A percentile compares a stretch with the other conserved stretches of the same genome.
These are phyloP conservation scores for Drusus annulatus DNA, from an alignment of 1,140 invertebrate genomes.

Conservation along the genomic window DNA sequence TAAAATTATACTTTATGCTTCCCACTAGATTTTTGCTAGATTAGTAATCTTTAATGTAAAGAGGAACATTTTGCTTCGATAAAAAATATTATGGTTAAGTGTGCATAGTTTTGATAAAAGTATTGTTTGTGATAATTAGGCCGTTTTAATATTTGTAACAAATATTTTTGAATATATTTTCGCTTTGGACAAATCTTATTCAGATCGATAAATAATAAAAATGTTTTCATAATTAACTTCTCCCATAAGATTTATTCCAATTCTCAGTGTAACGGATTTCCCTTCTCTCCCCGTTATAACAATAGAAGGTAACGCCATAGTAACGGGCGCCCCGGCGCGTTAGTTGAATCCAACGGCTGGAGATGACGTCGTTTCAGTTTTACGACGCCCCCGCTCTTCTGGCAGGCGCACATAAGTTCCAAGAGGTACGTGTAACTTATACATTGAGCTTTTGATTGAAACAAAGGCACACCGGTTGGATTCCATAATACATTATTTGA, in stretches of 20 bases:
- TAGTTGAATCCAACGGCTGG: constrained; percentile 56
- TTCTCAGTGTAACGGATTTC: constrained; percentile 51
- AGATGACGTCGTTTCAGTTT: constrained; percentile 56
- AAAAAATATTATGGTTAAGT: too few species aligned
- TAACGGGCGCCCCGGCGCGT: constrained; percentile 51
- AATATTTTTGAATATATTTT: too few species aligned
- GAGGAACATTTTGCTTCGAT: not conserved
- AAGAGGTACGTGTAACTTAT: constrained; percentile 33
- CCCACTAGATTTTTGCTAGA: constrained; percentile 6
- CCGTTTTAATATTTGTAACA: too few species aligned
- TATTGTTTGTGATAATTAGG: too few species aligned
- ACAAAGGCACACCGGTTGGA: constrained; percentile 43
- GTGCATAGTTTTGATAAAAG: too few species aligned
- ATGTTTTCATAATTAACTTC: constrained; percentile 23
- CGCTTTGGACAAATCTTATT: too few species aligned
- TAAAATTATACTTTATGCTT: constrained; percentile 18
- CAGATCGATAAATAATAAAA: not conserved
- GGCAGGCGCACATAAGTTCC: constrained; percentile 32
- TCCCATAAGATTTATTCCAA: constrained; percentile 24
- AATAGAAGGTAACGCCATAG: constrained; percentile 53
- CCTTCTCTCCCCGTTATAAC: constrained; percentile 46
- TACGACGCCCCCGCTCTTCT: constrained; percentile 44
- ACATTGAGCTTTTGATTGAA: constrained; percentile 46
- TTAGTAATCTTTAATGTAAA: not conserved
- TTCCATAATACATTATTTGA: constrained; percentile 24